These are phyloP conservation scores for Phalera bucephala DNA, from an alignment of 2,888 invertebrate species.

Conservation along the genomic window DNA sequence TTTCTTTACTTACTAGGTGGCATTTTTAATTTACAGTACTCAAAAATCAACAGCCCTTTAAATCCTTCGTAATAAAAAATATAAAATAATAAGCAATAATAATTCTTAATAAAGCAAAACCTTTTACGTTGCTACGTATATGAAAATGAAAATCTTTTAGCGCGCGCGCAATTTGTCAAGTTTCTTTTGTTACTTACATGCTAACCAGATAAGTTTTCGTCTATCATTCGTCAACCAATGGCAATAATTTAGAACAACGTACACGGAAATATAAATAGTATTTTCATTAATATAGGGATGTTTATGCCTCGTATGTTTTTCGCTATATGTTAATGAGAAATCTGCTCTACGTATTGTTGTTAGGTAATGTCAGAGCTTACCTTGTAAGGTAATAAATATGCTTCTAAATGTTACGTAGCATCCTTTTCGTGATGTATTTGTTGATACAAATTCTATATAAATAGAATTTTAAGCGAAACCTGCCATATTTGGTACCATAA, in stretches of 20 bases:
- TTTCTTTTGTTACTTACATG: constrained; percentile 24
- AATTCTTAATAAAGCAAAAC: too few relatives aligned
- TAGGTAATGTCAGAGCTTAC: constrained; percentile 31
- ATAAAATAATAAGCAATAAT: too few relatives aligned
- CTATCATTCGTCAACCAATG: constrained; percentile 14
- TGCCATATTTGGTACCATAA: too few relatives aligned
- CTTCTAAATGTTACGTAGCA: constrained; percentile 33
- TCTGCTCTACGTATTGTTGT: constrained; percentile 10
- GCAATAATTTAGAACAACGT: constrained; percentile 6
- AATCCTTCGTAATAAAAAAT: too few relatives aligned
- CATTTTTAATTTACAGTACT: too few relatives aligned
- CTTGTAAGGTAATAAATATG: constrained; percentile 45
- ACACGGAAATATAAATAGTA: constrained; percentile 20
- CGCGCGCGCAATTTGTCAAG: constrained; percentile 5
- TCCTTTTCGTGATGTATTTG: constrained; percentile 23
- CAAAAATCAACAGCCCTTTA: too few relatives aligned
- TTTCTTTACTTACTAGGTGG: too few relatives aligned
- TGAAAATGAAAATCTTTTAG: constrained; percentile 14
- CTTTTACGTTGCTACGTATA: too few relatives aligned
- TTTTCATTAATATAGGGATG: constrained; percentile 4
- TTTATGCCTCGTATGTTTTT: constrained; percentile 17
- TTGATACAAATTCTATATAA: constrained; percentile 3
- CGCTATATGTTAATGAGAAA: constrained; percentile 4
- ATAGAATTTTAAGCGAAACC: too few relatives aligned
- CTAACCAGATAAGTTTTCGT: constrained; percentile 30